phyloP scores from a whole-genome alignment of 2,113 vertebrate genomes.

The Colossoma macropomum region DNA sequence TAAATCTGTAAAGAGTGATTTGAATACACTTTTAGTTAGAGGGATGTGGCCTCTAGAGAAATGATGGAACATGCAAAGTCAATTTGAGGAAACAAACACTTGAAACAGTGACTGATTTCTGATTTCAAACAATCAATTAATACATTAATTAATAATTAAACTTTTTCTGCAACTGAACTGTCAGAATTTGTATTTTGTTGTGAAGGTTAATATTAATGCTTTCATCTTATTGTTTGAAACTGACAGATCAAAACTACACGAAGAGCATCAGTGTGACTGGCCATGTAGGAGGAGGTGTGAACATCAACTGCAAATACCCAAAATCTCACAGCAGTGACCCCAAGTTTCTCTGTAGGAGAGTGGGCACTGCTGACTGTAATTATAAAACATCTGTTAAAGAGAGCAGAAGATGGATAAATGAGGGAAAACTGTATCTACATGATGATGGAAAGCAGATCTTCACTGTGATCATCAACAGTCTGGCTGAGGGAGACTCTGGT shows the following conservation, averaged over 20 bases:
- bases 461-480: neutral
- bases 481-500: neutral
- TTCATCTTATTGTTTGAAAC: no score
- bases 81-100: no score
- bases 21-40: no score
- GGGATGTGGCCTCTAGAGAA: no score
- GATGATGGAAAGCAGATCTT: conserved; percentile 10
- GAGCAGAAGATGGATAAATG: neutral
- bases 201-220: no score
- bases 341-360: conserved; percentile 36
- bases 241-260: neutral
- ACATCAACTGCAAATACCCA: conserved; percentile 42
- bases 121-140: no score
- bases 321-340: neutral
- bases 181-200: no score
- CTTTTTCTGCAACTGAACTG: no score
- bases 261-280: neutral
- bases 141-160: no score
- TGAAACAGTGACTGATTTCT: no score
- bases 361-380: neutral
- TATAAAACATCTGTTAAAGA: conserved; percentile 7
- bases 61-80: no score
- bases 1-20: no score
- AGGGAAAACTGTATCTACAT: neutral
- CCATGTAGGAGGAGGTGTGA: neutral